Evolutionary conservation across 2,888 invertebrate species (phyloP).

Genomic region (Ochlodes sylvanus): DNA sequence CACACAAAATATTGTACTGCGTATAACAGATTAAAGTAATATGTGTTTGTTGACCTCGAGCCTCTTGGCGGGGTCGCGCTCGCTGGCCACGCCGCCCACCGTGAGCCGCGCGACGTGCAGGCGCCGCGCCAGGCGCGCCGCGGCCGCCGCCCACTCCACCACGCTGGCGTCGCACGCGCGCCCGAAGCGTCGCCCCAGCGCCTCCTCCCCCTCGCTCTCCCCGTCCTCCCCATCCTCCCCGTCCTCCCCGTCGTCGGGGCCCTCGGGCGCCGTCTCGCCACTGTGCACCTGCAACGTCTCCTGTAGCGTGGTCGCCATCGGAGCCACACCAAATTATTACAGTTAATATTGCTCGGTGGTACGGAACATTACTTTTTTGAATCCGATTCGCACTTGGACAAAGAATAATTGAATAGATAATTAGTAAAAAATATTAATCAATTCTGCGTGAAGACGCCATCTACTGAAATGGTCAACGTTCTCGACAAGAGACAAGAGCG

Average conservation of each 20-base stretch:
- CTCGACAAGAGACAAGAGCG: not conserved
- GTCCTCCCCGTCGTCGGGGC: conserved; percentile 25
- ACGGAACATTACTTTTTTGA: too few species aligned
- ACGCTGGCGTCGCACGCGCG: conserved; percentile 52
- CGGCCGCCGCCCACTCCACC: conserved; percentile 53
- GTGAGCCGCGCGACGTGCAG: conserved; percentile 86
- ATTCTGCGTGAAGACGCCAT: too few species aligned
- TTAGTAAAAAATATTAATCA: too few species aligned
- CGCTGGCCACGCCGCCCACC: conserved; percentile 83
- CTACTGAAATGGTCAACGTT: too few species aligned
- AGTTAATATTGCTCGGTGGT: too few species aligned
- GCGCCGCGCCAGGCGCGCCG: conserved; percentile 77
- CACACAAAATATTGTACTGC: too few species aligned
- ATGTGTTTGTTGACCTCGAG: conserved; percentile 79
- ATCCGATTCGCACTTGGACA: too few species aligned
- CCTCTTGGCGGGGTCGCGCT: conserved; percentile 86
- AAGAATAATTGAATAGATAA: too few species aligned
- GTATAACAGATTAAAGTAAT: too few species aligned
- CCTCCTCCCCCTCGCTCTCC: conserved; percentile 39
- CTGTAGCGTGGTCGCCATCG: not conserved
- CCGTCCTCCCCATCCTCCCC: conserved; percentile 37
- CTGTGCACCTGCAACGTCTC: not conserved
- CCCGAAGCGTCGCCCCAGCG: conserved; percentile 48
- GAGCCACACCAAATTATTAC: not conserved
- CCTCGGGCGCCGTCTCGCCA: conserved; percentile 27